These are phyloP conservation scores for Poecilus cupreus DNA, from an alignment of 2,888 invertebrate species.

Conservation along the genomic window DNA sequence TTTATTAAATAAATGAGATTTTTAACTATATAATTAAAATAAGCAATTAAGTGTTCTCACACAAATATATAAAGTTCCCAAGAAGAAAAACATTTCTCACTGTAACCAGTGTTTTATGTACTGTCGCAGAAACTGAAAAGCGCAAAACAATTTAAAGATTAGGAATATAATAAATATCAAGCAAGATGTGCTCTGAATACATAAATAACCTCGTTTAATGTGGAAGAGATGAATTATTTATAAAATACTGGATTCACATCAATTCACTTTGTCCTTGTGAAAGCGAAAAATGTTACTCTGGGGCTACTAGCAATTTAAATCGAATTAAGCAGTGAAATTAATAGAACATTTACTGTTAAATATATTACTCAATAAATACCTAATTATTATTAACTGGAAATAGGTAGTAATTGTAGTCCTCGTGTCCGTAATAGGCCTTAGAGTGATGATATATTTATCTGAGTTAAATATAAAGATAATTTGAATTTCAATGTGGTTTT, in stretches of 20 bases:
- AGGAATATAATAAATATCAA: slow-evolving; percentile 50
- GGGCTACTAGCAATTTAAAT: slow-evolving; percentile 32
- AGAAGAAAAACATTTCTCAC: too few species aligned
- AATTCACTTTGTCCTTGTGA: slow-evolving; percentile 46
- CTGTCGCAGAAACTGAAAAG: slow-evolving; percentile 35
- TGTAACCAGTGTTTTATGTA: not conserved
- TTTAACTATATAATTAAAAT: too few species aligned
- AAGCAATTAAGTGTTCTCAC: too few species aligned
- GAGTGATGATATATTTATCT: not conserved
- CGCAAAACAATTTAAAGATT: slow-evolving; percentile 49
- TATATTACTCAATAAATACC: too few species aligned
- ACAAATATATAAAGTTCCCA: too few species aligned
- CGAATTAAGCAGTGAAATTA: slow-evolving; percentile 21
- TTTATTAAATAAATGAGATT: too few species aligned
- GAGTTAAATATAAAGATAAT: not conserved
- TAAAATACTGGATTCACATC: slow-evolving; percentile 49
- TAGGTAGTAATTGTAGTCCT: too few species aligned
- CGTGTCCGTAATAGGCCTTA: too few species aligned
- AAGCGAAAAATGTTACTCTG: slow-evolving; percentile 41
- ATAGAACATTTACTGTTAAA: not conserved
- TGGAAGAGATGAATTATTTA: slow-evolving; percentile 47
- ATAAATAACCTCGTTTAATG: slow-evolving; percentile 43
- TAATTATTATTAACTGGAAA: too few species aligned
- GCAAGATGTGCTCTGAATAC: slow-evolving; percentile 48
- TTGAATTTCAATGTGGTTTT: not conserved